A percentile compares a stretch with the other conserved stretches of the same genome.
These are phyloP conservation scores for Synaphobranchus kaupii DNA, from an alignment of 2,797 vertebrate species.

Conservation along the genomic window DNA sequence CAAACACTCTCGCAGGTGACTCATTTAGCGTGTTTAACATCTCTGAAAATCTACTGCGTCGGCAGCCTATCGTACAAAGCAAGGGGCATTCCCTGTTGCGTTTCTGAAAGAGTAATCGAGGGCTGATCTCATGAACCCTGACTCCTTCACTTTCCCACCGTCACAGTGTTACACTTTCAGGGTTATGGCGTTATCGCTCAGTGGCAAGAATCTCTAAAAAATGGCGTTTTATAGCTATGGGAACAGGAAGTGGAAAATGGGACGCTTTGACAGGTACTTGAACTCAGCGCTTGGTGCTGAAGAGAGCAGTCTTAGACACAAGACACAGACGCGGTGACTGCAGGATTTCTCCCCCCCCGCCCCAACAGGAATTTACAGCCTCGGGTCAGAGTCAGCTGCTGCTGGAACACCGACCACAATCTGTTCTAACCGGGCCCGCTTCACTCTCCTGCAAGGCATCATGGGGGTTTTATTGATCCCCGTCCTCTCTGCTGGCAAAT, in stretches of 20 bases:
- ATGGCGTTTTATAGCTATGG: background rate
- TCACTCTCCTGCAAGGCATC: background rate
- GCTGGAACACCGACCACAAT: background rate
- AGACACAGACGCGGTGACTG: background rate
- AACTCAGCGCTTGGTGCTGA: background rate
- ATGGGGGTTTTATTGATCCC: constrained; percentile 8
- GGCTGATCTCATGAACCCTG: background rate
- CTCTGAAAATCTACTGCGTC: background rate
- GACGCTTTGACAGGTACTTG: background rate
- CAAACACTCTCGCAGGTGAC: constrained; percentile 17
- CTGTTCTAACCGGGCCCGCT: background rate
- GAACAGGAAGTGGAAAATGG: background rate
- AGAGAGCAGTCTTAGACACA: background rate
- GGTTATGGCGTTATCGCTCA: background rate
- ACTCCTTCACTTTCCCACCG: background rate
- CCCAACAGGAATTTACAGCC: background rate
- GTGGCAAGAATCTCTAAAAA: background rate
- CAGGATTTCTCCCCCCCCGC: background rate
- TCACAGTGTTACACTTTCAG: background rate
- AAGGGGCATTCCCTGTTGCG: background rate
- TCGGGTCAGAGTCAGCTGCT: background rate
- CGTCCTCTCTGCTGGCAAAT: background rate
- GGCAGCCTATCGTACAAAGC: constrained; percentile 1
- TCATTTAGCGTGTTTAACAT: constrained; percentile 26
- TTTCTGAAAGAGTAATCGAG: background rate